phyloP scores from a whole-genome alignment of 2,797 vertebrate species.

The Liparis tanakae region DNA sequence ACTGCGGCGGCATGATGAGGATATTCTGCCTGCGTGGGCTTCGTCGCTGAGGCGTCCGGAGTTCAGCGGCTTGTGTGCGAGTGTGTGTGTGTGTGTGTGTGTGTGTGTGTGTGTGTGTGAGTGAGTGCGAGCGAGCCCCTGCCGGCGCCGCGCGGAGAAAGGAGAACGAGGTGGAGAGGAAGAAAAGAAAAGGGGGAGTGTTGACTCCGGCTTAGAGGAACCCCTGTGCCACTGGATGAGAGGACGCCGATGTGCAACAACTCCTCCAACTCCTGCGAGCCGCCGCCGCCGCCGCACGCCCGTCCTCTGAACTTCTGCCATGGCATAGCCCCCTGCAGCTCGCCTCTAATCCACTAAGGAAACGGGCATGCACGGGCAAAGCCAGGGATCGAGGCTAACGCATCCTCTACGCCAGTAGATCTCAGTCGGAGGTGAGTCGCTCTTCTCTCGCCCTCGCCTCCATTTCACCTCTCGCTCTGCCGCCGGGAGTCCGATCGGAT shows the following conservation, averaged over 20 bases:
- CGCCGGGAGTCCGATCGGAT: constrained; percentile 45
- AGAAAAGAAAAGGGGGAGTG: constrained; percentile 57
- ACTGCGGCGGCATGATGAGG: constrained; percentile 77
- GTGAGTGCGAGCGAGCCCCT: constrained; percentile 56
- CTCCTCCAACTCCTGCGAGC: constrained; percentile 62
- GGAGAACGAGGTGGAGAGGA: constrained; percentile 45
- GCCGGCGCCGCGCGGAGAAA: constrained; percentile 47
- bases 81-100: constrained; percentile 27
- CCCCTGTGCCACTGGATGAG: constrained; percentile 69
- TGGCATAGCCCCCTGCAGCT: constrained; percentile 71
- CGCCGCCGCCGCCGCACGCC: constrained; percentile 27
- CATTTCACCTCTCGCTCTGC: constrained; percentile 59
- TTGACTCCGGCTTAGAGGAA: constrained; percentile 67
- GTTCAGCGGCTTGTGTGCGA: constrained; percentile 59
- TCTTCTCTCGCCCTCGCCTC: constrained; percentile 54
- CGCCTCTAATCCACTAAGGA: constrained; percentile 76
- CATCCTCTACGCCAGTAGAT: constrained; percentile 82
- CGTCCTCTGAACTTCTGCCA: constrained; percentile 74
- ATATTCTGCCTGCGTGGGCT: constrained; percentile 79
- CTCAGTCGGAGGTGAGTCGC: constrained; percentile 88
- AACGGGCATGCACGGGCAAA: constrained; percentile 82
- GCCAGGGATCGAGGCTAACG: constrained; percentile 80
- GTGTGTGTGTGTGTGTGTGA: constrained; percentile 27
- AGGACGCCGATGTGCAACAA: constrained; percentile 83
- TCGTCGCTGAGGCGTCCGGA: constrained; percentile 70